Base-by-base conservation (phyloP, 2,888 invertebrate species). In the Achlya flavicornis region DNA sequence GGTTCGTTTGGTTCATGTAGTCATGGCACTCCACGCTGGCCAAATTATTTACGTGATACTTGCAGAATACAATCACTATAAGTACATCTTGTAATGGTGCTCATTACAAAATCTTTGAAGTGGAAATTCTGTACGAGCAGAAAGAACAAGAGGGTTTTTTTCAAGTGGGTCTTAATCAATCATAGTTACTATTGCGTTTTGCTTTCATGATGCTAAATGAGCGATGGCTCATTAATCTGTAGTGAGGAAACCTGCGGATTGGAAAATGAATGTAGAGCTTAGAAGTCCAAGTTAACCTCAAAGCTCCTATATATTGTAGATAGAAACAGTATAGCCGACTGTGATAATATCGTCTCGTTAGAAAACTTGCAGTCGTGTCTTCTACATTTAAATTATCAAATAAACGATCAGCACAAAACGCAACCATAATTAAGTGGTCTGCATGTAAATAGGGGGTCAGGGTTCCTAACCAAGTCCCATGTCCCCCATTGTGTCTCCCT, bases 381-480 rank as follows among this genome's bases (percentile, higher is more conserved):
- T 53, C 53, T 53, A n/a, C 53, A 19, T 53, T 53, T 14, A 53
- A 26, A 41, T 41, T 66, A 64, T 58, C 58, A 46, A 46, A 41
- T 48, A 63, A 63, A n/a, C 26, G 33, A 19, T 19, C 61, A 63
- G 48, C 64, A 65, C 63, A 64, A 64, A 64, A 60, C 70, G 71
- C 65, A 66, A 67, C 65, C 35, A 72, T 80, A 82, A 84, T 83
- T 78, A 80, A 80, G 73, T 71, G 64, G 63, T 69, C 69, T 69
- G 64, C 75, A 70, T 70, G 70, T 64, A 72, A 74, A 73, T 63
- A 62, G 70, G 71, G 80, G 86, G 83, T 81, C 83, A 83, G 65
- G 78, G 78, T 74, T 77, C 71, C 19, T 16, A 53, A 78, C 74
- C 68, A 75, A 73, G 80, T 78, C 77, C 77, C 73, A 63, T 75